These are phyloP conservation scores for Nannoperca australis DNA, from an alignment of 2,797 vertebrate species.

Conservation along the genomic window DNA sequence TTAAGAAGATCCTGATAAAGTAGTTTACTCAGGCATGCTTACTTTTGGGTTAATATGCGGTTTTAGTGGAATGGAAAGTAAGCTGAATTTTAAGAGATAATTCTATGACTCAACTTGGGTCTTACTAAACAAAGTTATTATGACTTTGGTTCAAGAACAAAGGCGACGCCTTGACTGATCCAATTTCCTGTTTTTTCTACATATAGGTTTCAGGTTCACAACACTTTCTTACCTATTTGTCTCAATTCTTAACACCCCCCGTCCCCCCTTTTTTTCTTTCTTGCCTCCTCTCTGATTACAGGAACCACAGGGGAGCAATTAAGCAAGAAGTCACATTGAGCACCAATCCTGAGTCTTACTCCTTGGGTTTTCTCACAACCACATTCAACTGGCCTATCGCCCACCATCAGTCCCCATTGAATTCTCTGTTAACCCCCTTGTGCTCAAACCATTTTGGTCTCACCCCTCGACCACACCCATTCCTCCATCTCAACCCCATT, in stretches of 20 bases:
- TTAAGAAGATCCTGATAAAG: too few relatives aligned
- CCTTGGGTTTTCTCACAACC: too few relatives aligned
- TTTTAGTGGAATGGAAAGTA: too few relatives aligned
- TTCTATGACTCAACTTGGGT: too few relatives aligned
- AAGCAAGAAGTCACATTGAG: not conserved
- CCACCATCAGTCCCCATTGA: not conserved
- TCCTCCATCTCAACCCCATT: too few relatives aligned
- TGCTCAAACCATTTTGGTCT: too few relatives aligned
- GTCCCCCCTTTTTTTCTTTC: not conserved
- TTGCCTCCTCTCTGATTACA: not conserved
- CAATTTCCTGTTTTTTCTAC: not conserved
- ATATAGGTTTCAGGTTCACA: not conserved
- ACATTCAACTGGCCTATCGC: not conserved
- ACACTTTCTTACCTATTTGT: not conserved
- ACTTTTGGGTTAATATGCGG: too few relatives aligned
- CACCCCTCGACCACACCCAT: too few relatives aligned
- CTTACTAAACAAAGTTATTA: not conserved
- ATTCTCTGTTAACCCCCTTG: too few relatives aligned
- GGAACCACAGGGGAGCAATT: not conserved
- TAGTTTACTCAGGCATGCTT: too few relatives aligned
- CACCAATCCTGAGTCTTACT: not conserved
- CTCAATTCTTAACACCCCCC: not conserved
- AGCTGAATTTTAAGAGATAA: too few relatives aligned
- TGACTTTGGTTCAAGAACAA: not conserved
- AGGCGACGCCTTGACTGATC: not conserved